A percentile compares a stretch with the other conserved stretches of the same genome.
phyloP scores from a whole-genome alignment of 2,888 invertebrate species.

The Byasa hedistus region DNA sequence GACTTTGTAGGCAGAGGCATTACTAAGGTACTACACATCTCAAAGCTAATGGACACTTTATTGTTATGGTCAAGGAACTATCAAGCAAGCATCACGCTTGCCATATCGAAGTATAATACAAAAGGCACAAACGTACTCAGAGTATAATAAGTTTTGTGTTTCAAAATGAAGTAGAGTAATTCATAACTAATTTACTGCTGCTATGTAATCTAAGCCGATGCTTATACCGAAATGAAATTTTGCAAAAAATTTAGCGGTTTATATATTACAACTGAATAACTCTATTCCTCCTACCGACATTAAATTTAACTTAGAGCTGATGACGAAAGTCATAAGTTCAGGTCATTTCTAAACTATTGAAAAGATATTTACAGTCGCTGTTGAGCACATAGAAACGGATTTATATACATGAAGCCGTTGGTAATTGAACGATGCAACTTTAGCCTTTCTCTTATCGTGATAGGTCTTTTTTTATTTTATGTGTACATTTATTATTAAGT shows the following conservation, averaged over 20 bases:
- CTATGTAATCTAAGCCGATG: neutral
- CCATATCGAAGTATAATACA: no score
- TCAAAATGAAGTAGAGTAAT: neutral
- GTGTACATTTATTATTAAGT: neutral
- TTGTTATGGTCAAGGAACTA: no score
- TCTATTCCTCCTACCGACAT: neutral
- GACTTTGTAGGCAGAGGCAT: no score
- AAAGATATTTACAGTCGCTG: conserved; percentile 1
- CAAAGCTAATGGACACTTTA: no score
- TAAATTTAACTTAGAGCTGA: conserved; percentile 1
- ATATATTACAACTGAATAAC: neutral
- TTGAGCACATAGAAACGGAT: conserved; percentile 8
- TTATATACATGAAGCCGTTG: conserved; percentile 3
- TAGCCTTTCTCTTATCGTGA: conserved; percentile 26
- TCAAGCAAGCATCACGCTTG: no score
- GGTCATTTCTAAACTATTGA: conserved; percentile 6
- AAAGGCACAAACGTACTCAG: no score
- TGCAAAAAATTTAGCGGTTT: neutral
- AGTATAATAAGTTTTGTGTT: no score
- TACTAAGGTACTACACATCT: no score
- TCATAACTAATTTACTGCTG: neutral
- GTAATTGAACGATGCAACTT: conserved; percentile 10
- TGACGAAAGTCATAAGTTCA: conserved; percentile 6
- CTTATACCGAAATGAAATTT: neutral
- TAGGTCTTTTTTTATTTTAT: conserved; percentile 14